Evolutionary conservation across 1,140 invertebrate species (phyloP).

Genomic region (Macrotrachela quadricornifera): DNA sequence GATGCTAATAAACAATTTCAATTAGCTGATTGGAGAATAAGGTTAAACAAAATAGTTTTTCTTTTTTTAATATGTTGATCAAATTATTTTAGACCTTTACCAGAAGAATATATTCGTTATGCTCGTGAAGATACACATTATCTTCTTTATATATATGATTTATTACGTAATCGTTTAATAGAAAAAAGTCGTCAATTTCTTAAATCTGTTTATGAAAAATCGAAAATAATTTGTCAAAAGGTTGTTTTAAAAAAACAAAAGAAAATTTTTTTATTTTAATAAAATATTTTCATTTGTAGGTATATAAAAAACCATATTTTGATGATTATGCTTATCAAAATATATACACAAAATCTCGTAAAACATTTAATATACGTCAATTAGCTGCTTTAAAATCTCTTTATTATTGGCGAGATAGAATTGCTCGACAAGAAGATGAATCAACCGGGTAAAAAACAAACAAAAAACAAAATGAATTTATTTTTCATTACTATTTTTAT

Average conservation of each 20-base stretch:
- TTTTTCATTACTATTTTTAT: conserved; percentile 11
- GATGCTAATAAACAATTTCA: conserved; percentile 70
- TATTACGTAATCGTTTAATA: conserved; percentile 53
- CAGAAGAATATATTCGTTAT: conserved; percentile 58
- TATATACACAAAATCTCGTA: conserved; percentile 52
- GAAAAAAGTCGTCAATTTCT: conserved; percentile 42
- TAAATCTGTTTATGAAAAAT: conserved; percentile 50
- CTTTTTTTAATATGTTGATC: not conserved
- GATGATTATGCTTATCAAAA: conserved; percentile 48
- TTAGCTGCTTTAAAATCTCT: conserved; percentile 56
- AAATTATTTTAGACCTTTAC: conserved; percentile 46
- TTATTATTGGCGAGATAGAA: conserved; percentile 63
- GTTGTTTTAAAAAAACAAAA: conserved; percentile 15
- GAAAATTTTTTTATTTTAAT: not conserved
- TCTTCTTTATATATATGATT: conserved; percentile 70
- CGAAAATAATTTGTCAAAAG: conserved; percentile 44
- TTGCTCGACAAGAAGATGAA: conserved; percentile 69
- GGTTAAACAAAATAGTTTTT: conserved; percentile 25
- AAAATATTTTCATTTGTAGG: conserved; percentile 29
- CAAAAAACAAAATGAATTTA: not conserved
- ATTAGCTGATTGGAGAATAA: conserved; percentile 80
- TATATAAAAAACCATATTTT: conserved; percentile 56
- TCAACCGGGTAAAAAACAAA: conserved; percentile 36
- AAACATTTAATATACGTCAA: conserved; percentile 62
- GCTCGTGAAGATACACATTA: conserved; percentile 86